Conservation (phyloP, 2,113 vertebrate genomes). For the Benitochromis conjunctus region DNA sequence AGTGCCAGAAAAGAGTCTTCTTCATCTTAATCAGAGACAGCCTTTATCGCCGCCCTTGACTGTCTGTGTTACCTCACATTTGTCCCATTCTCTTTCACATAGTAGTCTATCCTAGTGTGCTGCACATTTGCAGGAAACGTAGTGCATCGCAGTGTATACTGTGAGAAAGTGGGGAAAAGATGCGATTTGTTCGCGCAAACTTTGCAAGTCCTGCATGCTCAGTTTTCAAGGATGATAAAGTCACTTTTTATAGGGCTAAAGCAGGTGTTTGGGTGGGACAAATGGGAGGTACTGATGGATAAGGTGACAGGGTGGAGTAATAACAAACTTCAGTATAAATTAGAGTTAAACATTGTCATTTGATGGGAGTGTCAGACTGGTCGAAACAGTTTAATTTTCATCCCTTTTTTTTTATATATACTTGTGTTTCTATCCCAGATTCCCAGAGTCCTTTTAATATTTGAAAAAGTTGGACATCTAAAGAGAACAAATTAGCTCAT, state of each 20-base stretch:
- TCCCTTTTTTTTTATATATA: background rate
- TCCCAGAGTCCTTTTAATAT: background rate
- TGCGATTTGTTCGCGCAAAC: background rate
- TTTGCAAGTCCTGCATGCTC: background rate
- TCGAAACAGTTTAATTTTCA: conserved; percentile 27
- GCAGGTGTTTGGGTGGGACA: conserved; percentile 29
- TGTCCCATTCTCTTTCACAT: background rate
- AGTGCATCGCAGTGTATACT: background rate
- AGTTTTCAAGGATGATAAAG: conserved; percentile 9
- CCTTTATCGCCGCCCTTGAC: background rate
- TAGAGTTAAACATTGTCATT: conserved; percentile 60
- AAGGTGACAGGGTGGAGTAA: conserved; percentile 51
- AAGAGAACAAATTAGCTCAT: background rate
- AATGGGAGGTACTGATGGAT: conserved; percentile 27
- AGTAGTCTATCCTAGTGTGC: background rate
- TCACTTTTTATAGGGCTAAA: conserved; percentile 19
- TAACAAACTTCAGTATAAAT: conserved; percentile 43
- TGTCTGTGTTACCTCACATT: background rate
- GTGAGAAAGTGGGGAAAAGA: background rate
- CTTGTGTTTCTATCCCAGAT: background rate
- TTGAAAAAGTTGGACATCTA: background rate
- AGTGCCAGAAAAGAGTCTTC: background rate
- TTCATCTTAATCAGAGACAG: background rate
- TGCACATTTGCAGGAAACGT: background rate
- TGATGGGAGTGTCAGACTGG: conserved; percentile 43